These are phyloP conservation scores for Dreissena polymorpha DNA, from an alignment of 1,140 invertebrate species.

Conservation along the genomic window DNA sequence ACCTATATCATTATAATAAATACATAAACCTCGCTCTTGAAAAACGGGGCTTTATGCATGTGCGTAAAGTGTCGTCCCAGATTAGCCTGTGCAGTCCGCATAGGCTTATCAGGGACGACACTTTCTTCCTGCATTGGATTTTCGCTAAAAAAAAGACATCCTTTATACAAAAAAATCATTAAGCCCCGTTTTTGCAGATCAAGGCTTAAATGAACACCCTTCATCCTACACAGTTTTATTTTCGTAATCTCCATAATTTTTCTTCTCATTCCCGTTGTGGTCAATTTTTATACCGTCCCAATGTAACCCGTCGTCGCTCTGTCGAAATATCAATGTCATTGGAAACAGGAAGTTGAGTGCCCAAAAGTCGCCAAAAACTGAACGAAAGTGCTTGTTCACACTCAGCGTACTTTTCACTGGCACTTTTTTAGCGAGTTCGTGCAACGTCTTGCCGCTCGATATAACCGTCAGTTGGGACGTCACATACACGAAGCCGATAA, in stretches of 20 bases:
- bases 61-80: too few species aligned
- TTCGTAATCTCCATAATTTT: constrained; percentile 11
- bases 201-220: too few species aligned
- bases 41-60: too few species aligned
- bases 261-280: constrained; percentile 51
- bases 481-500: constrained; percentile 61
- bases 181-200: too few species aligned
- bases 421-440: constrained; percentile 62
- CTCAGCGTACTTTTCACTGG: constrained; percentile 50
- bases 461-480: constrained; percentile 60
- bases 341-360: constrained; percentile 71
- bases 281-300: constrained; percentile 66
- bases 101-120: too few species aligned
- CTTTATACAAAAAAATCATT: too few species aligned
- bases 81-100: too few species aligned
- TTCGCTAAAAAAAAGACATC: too few species aligned
- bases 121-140: too few species aligned
- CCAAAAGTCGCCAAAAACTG: constrained; percentile 74
- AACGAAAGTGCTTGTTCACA: constrained; percentile 60
- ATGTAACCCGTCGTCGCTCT: constrained; percentile 62
- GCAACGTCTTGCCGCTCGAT: constrained; percentile 60
- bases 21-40: too few species aligned
- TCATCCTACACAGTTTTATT: too few species aligned
- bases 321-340: constrained; percentile 65
- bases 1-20: too few species aligned